Base-by-base conservation (phyloP, 2,113 vertebrate genomes). In the Campylomormyrus numenius region DNA sequence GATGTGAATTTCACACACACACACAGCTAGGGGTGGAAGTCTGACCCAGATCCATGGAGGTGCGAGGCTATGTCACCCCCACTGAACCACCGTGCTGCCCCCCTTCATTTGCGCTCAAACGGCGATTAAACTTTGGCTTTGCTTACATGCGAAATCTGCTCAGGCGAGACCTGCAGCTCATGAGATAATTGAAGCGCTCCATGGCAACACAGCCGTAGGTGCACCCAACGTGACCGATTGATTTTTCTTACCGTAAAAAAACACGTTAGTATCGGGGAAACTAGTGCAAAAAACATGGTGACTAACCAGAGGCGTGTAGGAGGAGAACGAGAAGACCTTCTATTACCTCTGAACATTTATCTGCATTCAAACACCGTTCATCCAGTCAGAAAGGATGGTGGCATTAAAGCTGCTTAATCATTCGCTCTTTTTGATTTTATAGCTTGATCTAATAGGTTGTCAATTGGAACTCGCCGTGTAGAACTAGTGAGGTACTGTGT, bases 381-480 rank as follows among this genome's bases (percentile, higher is more conserved):
- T 48, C 90, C 48, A 13, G 27, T 58, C 50, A 87, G 46, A 70
- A 45, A n/a, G 31, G 31, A 46, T n/a, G 15, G 19, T 50, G 35
- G 35, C 5, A 88, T 56, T 83, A 88, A 39, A 56, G 74, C 31
- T 48, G 24, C 1, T 49, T 86, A 31, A 49, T 90, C 15, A 62
- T 13, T 53, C 21, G 35, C 66, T 66, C 91, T 49, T 53, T 88
- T 52, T 85, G 66, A 87, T 42, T 93, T 92, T 90, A 66, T 90
- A 87, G 90, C 84, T 15, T 24, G 24, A 1, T 53, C 90, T 42
- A 48, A 39, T 19, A 74, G 62, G 50, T 27, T 56, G 42, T 21
- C n/a, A 62, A n/a, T 90, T 87, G 56, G 52, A 88, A 48, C 91
- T 74, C 35, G n/a, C 53, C 52, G 9, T 48, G 11, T 56, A 70